Percentiles rank a stretch among this genome's conserved stretches.
phyloP scores from a whole-genome alignment of 2,797 vertebrate species.

The Streptopelia turtur region DNA sequence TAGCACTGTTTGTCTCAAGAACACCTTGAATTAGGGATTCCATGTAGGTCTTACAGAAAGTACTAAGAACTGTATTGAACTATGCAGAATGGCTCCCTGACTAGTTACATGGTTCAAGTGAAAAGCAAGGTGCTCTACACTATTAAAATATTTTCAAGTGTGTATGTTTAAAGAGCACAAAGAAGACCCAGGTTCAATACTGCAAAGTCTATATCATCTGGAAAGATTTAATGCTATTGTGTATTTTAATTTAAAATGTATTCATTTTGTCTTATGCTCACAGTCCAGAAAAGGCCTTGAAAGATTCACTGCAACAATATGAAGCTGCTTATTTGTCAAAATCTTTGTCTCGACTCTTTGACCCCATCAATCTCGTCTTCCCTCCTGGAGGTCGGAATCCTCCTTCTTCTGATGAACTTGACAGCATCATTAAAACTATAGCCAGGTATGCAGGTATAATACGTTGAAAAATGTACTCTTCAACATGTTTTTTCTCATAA shows the following conservation, averaged over 20 bases:
- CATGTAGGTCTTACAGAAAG: neutral
- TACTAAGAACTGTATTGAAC: neutral
- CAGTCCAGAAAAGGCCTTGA: conserved; percentile 93
- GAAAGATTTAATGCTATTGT: neutral
- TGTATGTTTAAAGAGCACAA: neutral
- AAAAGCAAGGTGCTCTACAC: neutral
- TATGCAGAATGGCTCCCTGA: neutral
- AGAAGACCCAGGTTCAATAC: neutral
- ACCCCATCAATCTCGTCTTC: conserved; percentile 98
- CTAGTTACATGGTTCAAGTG: neutral
- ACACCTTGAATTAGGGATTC: neutral
- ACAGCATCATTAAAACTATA: conserved; percentile 95
- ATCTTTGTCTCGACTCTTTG: conserved; percentile 95
- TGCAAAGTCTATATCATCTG: neutral
- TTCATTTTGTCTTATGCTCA: neutral
- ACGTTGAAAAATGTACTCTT: neutral
- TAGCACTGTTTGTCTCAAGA: neutral
- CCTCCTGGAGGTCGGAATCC: conserved; percentile 92
- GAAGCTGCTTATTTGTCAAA: conserved; percentile 97
- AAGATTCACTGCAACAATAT: conserved; percentile 90
- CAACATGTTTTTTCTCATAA: neutral
- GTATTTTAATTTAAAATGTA: conserved; percentile 27
- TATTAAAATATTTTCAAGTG: neutral
- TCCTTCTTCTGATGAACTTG: conserved; percentile 92
- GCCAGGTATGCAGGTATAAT: conserved; percentile 81